Base-by-base conservation (phyloP, 2,888 invertebrate species). In the Drosophila anceps region DNA sequence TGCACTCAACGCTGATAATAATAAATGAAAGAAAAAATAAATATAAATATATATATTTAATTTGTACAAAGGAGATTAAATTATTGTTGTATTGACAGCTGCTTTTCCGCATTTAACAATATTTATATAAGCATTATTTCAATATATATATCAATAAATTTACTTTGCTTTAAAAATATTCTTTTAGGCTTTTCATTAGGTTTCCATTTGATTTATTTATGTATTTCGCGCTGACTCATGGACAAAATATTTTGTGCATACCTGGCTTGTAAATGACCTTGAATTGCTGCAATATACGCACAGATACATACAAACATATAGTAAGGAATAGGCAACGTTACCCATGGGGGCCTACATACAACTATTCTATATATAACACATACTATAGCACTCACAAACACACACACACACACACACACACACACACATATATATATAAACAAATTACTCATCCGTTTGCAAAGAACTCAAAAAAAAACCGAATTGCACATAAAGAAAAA, bases 1-100 rank as follows among this genome's bases (percentile, higher is more conserved):
- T 78, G 88, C 84, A 85, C 85, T 85, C 80, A 50, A 46, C 37
- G 73, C 87, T 80, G 77, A 79, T 81, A 81, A 79, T 69, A 66
- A 62, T 62, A 72, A 46, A 35, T 33, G 29, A 48, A 63, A 62
- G 24, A 46, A 48, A 54, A 58, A 44, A 67, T 50, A 31, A 41
- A 9, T n/a, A n/a, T n/a, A 8, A n/a, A 8, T 43, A 31, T 15
- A 18, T 43, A 10, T 35, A 58, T 60, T 31, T 24, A 62, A 35
- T 31, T 65, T 43, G 50, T 44, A 13, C 24, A 61, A 61, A 37
- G 46, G 24, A 66, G 62, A 63, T 65, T 57, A 65, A 54, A 43
- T 60, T 44, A 2, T 46, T n/a, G n/a, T n/a, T 60, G 46, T 20
- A 54, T 50, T 50, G 44, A n/a, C 35, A 35, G 48, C 37, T 7